phyloP scores from a whole-genome alignment of 2,888 invertebrate species.

The Eledone cirrhosa region DNA sequence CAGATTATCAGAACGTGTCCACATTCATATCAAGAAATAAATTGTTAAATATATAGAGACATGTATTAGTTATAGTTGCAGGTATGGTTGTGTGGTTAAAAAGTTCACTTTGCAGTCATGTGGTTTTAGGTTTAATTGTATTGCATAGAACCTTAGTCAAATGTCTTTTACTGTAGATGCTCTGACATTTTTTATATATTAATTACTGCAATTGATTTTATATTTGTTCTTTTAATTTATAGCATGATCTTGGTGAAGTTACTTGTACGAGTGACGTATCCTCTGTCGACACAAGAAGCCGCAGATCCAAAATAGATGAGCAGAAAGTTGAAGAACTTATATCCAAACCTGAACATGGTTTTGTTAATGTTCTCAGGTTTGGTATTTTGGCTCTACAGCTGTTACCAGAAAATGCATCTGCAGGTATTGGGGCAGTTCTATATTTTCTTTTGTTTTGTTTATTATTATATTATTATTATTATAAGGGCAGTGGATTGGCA shows the following conservation, averaged over 20 bases:
- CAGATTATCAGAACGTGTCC: no score
- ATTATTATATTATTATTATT: not conserved
- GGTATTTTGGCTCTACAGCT: constrained; percentile 80
- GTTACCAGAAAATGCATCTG: constrained; percentile 79
- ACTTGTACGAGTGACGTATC: not conserved
- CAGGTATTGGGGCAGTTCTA: constrained; percentile 71
- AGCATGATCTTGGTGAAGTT: constrained; percentile 1
- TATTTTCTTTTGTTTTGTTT: not conserved
- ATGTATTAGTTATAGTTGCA: no score
- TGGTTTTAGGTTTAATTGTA: no score
- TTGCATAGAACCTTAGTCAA: no score
- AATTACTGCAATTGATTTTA: no score
- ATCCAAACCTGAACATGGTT: constrained; percentile 73
- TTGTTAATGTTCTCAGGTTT: constrained; percentile 80
- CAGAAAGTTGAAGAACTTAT: constrained; percentile 41
- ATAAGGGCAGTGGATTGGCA: not conserved
- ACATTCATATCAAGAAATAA: no score
- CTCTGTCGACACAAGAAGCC: constrained; percentile 1
- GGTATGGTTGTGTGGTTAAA: no score
- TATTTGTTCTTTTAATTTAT: not conserved
- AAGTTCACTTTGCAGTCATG: no score
- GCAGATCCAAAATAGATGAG: constrained; percentile 26
- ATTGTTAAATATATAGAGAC: no score
- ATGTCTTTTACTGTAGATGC: no score
- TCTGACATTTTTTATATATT: no score